A percentile compares a stretch with the other conserved stretches of the same genome.
Evolutionary conservation across 2,888 invertebrate species (phyloP).

Genomic region (Drosophila borborema): DNA sequence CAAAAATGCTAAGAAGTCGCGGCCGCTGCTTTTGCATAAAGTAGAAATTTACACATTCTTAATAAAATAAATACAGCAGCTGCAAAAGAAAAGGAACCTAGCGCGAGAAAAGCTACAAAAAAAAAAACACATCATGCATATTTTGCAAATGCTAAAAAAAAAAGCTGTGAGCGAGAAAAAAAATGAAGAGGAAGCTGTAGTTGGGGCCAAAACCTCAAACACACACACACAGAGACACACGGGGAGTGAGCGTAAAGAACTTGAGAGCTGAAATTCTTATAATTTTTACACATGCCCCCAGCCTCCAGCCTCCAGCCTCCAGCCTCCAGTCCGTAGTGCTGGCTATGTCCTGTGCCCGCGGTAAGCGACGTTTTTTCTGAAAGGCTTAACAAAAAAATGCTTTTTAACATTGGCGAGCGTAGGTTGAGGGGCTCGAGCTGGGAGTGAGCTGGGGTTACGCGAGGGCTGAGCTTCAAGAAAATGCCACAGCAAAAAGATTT

Average conservation of each 20-base stretch:
- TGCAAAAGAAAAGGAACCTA: constrained; percentile 48
- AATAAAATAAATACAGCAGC: constrained; percentile 74
- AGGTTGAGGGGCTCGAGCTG: neutral
- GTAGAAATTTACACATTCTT: constrained; percentile 80
- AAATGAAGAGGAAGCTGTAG: neutral
- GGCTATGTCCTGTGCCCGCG: constrained; percentile 34
- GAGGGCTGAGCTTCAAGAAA: constrained; percentile 56
- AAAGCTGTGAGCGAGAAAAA: neutral
- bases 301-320: neutral
- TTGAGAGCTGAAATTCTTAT: constrained; percentile 77
- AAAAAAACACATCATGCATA: constrained; percentile 51
- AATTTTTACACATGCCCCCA: constrained; percentile 71
- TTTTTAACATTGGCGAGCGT: constrained; percentile 63
- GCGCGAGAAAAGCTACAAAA: constrained; percentile 19
- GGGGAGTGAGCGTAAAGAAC: constrained; percentile 56
- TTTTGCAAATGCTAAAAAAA: constrained; percentile 55
- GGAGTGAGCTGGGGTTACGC: neutral
- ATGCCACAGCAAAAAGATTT: constrained; percentile 72
- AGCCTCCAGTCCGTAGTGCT: neutral
- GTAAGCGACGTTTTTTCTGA: constrained; percentile 62
- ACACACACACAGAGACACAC: neutral
- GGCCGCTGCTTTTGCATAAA: constrained; percentile 75
- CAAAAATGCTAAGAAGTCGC: constrained; percentile 76
- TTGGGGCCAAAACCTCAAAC: constrained; percentile 16
- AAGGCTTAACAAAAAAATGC: constrained; percentile 80